Base-by-base conservation (phyloP, 2,797 vertebrate genomes). In the Phrynocephalus forsythii region DNA sequence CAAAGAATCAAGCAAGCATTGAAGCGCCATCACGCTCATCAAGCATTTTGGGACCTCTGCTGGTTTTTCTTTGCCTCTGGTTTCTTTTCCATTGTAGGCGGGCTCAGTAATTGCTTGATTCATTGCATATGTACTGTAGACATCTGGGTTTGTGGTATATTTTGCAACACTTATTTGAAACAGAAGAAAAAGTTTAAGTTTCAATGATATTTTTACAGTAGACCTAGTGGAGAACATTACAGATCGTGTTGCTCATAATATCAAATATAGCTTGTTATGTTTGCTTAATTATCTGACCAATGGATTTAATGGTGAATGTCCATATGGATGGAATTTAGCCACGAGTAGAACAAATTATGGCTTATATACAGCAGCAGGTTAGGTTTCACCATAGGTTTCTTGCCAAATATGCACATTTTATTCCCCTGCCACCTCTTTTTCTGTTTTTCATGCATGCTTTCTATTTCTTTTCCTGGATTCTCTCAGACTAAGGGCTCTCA, bases 111-210 rank as follows among this genome's bases (percentile, higher is more conserved):
- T 94, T 94, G 89, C 87, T 89, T 93, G 91, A 94, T 93, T 94
- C 86, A 91, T 94, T 95, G 93, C 94, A 93, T 94, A 91, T 87
- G 92, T 92, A 33, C 33, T 33, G 33, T 33, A 92, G 93, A 89
- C 90, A 95, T 95, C 96, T 95, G 89, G 75, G 71, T 94, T 96
- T 88, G 86, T 92, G 81, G 50, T 87, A 87, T 94, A 89, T 93
- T 93, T 94, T 90, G 88, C 82, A 86, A 83, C 90, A 89, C 88
- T 82, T 84, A 82, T 33, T 33, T 33, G 93, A 88, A 0, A 60
- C 72, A 91, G 90, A 91, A 91, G 44, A 87, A 50, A 95, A 88
- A 91, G 30, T 87, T 91, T 89, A 33, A 84, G 93, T 90, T 85
- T 93, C 93, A 94, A 92, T 28, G 30, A 87, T 94, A 89, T 95